These are phyloP conservation scores for Styela plicata DNA, from an alignment of 23 tunicate genomes.

Conservation along the genomic window DNA sequence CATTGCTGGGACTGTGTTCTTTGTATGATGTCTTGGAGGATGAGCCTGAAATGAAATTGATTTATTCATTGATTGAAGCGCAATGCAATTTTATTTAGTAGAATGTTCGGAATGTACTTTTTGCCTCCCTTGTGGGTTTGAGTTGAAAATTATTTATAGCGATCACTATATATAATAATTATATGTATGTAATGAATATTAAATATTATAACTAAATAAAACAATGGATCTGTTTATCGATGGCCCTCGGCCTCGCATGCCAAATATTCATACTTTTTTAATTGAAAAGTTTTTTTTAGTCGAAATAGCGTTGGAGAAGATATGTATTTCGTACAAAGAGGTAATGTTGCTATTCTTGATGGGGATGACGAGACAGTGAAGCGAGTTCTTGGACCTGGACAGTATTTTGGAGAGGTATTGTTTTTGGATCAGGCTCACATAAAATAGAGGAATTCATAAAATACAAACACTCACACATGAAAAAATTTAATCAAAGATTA, in stretches of 20 bases:
- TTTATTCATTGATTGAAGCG: background rate
- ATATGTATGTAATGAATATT: too few species aligned
- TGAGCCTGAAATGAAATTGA: too few species aligned
- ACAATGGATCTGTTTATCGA: background rate
- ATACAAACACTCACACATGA: too few species aligned
- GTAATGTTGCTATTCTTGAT: constrained; percentile 77
- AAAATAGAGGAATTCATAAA: too few species aligned
- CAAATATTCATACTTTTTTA: background rate
- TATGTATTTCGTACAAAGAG: constrained; percentile 89
- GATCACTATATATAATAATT: background rate
- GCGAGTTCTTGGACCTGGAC: constrained; percentile 76
- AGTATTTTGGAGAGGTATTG: constrained; percentile 77
- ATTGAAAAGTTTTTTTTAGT: constrained; percentile 32
- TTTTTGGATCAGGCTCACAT: background rate
- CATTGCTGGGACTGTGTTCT: background rate
- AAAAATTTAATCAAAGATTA: too few species aligned
- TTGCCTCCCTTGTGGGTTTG: too few species aligned
- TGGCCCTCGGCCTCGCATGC: too few species aligned
- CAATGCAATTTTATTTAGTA: background rate
- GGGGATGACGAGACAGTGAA: constrained; percentile 52
- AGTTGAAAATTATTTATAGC: too few species aligned
- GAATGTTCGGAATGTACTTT: too few species aligned
- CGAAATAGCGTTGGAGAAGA: constrained; percentile 82
- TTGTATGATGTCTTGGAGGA: background rate
- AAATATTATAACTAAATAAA: too few species aligned